Percentiles rank a stretch among this genome's conserved stretches.
Conservation (phyloP, 2,113 vertebrate species). For the Peromyscus polionotus region DNA sequence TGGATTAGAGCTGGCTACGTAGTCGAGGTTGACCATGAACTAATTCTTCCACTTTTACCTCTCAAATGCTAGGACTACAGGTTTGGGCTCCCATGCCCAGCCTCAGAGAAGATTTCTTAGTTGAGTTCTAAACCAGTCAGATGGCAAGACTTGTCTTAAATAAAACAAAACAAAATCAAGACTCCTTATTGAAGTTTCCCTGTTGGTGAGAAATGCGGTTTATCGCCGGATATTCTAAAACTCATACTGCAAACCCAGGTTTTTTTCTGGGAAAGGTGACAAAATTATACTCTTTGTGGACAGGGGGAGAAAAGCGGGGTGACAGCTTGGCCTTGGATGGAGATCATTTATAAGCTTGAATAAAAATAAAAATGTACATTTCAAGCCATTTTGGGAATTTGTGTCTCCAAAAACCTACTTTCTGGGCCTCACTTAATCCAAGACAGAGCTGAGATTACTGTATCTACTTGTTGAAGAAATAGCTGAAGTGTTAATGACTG, state of each 20-base stretch:
- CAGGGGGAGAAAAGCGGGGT: background rate
- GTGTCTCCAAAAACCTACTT: background rate
- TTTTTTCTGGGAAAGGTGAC: conserved; percentile 73
- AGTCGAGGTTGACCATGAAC: background rate
- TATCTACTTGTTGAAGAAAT: conserved; percentile 26
- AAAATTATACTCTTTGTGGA: conserved; percentile 12
- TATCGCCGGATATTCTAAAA: background rate
- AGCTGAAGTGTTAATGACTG: conserved; percentile 13
- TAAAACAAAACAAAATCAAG: conserved; percentile 61
- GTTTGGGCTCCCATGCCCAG: background rate
- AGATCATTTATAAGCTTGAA: conserved; percentile 32
- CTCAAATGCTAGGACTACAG: background rate
- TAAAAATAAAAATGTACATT: conserved; percentile 49
- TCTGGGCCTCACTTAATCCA: conserved; percentile 12
- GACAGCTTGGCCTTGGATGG: background rate
- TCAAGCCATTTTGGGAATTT: conserved; percentile 30
- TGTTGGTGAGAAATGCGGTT: conserved; percentile 77
- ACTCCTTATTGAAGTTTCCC: conserved; percentile 71
- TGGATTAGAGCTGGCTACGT: background rate
- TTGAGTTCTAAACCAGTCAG: background rate
- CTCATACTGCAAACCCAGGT: background rate
- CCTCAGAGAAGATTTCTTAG: background rate
- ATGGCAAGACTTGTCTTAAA: background rate
- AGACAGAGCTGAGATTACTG: conserved; percentile 31
- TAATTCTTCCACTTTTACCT: background rate